phyloP scores from a whole-genome alignment of 2,113 vertebrate genomes.

The Capreolus pygargus region DNA sequence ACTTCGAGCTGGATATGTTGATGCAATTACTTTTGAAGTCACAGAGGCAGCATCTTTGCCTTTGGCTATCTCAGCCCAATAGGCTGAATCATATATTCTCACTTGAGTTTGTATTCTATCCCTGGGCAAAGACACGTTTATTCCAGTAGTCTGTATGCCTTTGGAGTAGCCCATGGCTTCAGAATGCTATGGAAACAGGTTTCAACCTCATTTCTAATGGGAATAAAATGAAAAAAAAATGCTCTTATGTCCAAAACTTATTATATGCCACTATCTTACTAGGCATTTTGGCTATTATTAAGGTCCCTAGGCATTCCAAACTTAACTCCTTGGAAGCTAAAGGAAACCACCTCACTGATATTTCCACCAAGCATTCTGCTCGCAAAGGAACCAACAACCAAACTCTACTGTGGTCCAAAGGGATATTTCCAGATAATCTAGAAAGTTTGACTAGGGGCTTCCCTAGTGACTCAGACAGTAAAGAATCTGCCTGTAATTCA shows the following conservation, averaged over 20 bases:
- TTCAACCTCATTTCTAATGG: neutral
- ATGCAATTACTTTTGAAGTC: neutral
- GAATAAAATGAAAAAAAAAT: neutral
- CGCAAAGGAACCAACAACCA: neutral
- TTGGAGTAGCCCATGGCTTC: neutral
- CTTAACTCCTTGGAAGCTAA: neutral
- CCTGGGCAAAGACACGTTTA: neutral
- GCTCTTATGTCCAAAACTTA: neutral
- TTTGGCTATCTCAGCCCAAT: neutral
- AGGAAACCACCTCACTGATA: neutral
- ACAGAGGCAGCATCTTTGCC: neutral
- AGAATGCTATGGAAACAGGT: neutral
- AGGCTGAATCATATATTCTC: neutral
- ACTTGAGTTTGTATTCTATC: neutral
- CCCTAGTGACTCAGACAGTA: neutral
- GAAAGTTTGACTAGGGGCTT: neutral
- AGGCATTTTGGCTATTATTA: neutral
- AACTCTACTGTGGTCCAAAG: neutral
- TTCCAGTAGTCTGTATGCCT: neutral
- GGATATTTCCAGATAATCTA: neutral
- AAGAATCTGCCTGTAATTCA: neutral
- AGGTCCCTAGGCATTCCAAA: neutral
- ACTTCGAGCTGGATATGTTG: neutral
- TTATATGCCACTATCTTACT: neutral
- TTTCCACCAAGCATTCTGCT: neutral